phyloP scores from a whole-genome alignment of 2,888 invertebrate species.

The Eulithis prunata region DNA sequence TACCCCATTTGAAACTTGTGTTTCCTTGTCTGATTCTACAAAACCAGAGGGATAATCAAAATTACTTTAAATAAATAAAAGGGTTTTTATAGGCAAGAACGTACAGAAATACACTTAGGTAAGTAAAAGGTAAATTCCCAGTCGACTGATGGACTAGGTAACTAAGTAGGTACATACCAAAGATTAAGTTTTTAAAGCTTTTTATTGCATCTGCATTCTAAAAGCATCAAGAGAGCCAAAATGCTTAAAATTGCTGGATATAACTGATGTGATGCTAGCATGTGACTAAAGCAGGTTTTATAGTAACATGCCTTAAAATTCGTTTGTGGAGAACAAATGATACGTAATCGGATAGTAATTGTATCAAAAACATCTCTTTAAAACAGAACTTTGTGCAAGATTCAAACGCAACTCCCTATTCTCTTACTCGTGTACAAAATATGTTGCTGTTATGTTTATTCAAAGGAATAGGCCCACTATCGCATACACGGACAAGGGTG shows the following conservation, averaged over 20 bases:
- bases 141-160: not conserved
- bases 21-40: no score
- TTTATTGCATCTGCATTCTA: slow-evolving; percentile 17
- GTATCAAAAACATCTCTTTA: not conserved
- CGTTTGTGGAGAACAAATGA: not conserved
- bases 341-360: not conserved
- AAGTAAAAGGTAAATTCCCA: not conserved
- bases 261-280: slow-evolving; percentile 5
- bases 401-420: not conserved
- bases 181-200: slow-evolving; percentile 11
- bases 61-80: no score
- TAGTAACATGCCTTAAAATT: not conserved
- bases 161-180: not conserved
- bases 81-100: not conserved
- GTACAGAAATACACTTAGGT: not conserved
- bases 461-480: slow-evolving; percentile 1
- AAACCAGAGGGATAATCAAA: no score
- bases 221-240: slow-evolving; percentile 15
- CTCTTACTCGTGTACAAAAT: slow-evolving; percentile 1
- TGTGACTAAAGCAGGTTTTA: slow-evolving; percentile 11
- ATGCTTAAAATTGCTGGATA: not conserved
- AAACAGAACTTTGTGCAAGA: slow-evolving; percentile 3
- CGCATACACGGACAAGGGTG: not conserved
- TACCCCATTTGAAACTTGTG: no score
- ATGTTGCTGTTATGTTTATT: not conserved